phyloP scores from a whole-genome alignment of 2,888 invertebrate genomes.

The Cistogaster globosa region DNA sequence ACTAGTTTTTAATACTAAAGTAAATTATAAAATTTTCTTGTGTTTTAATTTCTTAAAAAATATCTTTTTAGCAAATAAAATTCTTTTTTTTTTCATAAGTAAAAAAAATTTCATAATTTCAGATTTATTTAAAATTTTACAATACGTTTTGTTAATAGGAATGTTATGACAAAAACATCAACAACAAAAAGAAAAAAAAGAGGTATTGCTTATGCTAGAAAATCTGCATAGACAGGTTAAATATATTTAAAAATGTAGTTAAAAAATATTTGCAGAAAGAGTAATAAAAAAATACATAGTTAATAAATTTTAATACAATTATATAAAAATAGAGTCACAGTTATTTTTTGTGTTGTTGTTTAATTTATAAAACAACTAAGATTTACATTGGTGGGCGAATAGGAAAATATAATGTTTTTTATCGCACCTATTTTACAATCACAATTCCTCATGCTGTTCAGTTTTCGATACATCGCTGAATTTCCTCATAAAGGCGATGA shows the following conservation, averaged over 20 bases:
- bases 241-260: neutral
- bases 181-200: conserved; percentile 37
- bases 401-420: neutral
- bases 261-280: neutral
- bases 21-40: no score
- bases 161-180: conserved; percentile 33
- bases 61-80: no score
- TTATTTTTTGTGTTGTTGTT: conserved; percentile 36
- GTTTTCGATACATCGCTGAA: conserved; percentile 44
- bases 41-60: no score
- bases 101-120: no score
- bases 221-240: neutral
- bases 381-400: conserved; percentile 40
- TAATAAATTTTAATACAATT: conserved; percentile 32
- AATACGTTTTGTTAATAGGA: conserved; percentile 28
- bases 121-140: no score
- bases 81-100: no score
- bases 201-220: conserved; percentile 17
- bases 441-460: conserved; percentile 70
- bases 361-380: conserved; percentile 32
- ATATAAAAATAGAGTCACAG: conserved; percentile 59
- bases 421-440: conserved; percentile 24
- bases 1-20: no score
- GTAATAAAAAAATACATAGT: conserved; percentile 19
- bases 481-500: conserved; percentile 78